Percentiles rank a stretch among this genome's conserved stretches.
These are phyloP conservation scores for Athripsodes cinereus DNA, from an alignment of 2,888 invertebrate genomes.

Conservation along the genomic window DNA sequence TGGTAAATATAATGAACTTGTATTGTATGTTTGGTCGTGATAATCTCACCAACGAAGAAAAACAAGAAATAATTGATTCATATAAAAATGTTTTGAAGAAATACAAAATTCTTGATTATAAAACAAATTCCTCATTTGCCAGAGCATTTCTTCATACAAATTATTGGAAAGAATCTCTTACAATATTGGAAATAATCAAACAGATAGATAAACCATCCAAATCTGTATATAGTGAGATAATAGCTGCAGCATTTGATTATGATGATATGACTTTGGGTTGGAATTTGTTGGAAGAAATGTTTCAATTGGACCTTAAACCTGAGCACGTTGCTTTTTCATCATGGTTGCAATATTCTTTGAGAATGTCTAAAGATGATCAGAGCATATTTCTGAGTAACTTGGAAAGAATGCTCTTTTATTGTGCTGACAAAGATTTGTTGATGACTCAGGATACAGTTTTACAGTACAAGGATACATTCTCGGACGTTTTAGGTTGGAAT, in stretches of 20 bases:
- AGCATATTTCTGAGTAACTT: constrained; percentile 39
- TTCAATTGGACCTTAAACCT: constrained; percentile 40
- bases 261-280: constrained; percentile 54
- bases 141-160: constrained; percentile 57
- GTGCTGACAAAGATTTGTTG: constrained; percentile 31
- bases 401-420: constrained; percentile 52
- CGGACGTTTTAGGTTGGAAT: constrained; percentile 34
- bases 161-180: constrained; percentile 57
- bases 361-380: constrained; percentile 36
- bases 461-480: constrained; percentile 21
- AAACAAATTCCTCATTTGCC: constrained; percentile 55
- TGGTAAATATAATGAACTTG: constrained; percentile 52
- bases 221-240: constrained; percentile 47
- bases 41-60: constrained; percentile 41
- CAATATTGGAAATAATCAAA: constrained; percentile 55
- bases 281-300: constrained; percentile 52
- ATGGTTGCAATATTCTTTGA: constrained; percentile 47
- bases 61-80: constrained; percentile 48
- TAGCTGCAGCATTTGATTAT: constrained; percentile 54
- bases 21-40: constrained; percentile 41
- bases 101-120: constrained; percentile 54
- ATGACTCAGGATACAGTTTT: constrained; percentile 12
- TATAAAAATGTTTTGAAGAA: constrained; percentile 45
- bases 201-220: constrained; percentile 42
- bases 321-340: constrained; percentile 44